Percentiles rank a stretch among this genome's conserved stretches.
These are phyloP conservation scores for Bujurquina vittata DNA, from an alignment of 2,113 vertebrate genomes.

Conservation along the genomic window DNA sequence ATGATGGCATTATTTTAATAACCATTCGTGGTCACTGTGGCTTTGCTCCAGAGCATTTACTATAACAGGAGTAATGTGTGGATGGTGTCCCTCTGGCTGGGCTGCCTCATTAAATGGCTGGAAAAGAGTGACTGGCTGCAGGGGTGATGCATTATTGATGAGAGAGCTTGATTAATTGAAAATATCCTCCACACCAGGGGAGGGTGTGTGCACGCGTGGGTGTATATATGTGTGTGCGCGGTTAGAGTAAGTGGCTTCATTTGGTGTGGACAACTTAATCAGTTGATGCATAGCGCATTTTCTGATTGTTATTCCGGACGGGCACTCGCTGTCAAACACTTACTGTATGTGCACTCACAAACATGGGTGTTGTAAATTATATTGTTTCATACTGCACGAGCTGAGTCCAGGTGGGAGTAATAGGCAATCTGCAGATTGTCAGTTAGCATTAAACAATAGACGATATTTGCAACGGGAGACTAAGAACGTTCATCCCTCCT, in stretches of 20 bases:
- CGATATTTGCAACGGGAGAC: slow-evolving; percentile 31
- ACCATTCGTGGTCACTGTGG: slow-evolving; percentile 44
- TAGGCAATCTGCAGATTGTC: slow-evolving; percentile 47
- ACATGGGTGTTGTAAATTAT: slow-evolving; percentile 16
- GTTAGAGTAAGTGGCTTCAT: slow-evolving; percentile 54
- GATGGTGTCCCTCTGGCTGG: slow-evolving; percentile 61
- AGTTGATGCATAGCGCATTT: slow-evolving; percentile 33
- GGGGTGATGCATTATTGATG: slow-evolving; percentile 82
- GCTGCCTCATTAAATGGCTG: slow-evolving; percentile 79
- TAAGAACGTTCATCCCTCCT: slow-evolving; percentile 15
- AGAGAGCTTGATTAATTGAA: slow-evolving; percentile 80
- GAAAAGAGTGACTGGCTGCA: slow-evolving; percentile 79
- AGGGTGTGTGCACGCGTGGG: slow-evolving; percentile 2
- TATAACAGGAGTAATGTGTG: slow-evolving; percentile 67
- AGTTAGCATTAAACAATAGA: slow-evolving; percentile 36
- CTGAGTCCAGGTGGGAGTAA: slow-evolving; percentile 40
- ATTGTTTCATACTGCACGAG: slow-evolving; percentile 17
- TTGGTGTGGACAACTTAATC: slow-evolving; percentile 61
- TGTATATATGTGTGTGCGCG: not conserved
- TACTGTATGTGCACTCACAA: slow-evolving; percentile 36
- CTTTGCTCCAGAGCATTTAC: slow-evolving; percentile 62
- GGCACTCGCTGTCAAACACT: slow-evolving; percentile 26
- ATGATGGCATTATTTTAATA: slow-evolving; percentile 67
- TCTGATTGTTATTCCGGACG: slow-evolving; percentile 53
- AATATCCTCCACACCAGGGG: slow-evolving; percentile 66